Percentiles rank a stretch among this genome's conserved stretches.
phyloP scores from a whole-genome alignment of 2,797 vertebrate species.

The Nasua narica region DNA sequence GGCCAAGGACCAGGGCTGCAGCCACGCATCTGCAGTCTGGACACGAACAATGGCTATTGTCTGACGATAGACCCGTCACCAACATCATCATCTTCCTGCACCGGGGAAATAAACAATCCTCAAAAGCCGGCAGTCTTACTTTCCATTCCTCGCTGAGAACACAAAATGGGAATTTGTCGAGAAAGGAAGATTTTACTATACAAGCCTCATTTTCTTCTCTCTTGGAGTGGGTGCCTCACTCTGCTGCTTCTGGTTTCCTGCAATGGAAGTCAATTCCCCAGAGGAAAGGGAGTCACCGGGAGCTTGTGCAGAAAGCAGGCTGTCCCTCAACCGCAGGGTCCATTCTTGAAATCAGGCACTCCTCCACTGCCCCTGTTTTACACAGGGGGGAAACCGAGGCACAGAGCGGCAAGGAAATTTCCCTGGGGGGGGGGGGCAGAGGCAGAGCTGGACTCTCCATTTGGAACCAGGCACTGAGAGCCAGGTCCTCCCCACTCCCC shows the following conservation, averaged over 20 bases:
- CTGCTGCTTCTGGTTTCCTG: not conserved
- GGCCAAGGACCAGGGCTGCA: not conserved
- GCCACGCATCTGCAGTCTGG: conserved; percentile 42
- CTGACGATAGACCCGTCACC: conserved; percentile 37
- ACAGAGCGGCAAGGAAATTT: not conserved
- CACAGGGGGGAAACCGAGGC: not conserved
- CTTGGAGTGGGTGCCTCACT: not conserved
- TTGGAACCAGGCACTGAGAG: fast-evolving
- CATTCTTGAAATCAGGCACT: too few relatives aligned
- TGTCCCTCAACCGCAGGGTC: not conserved
- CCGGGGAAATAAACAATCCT: conserved; percentile 29
- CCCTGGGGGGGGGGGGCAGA: not conserved
- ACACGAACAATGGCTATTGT: conserved; percentile 74
- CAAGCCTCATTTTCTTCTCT: not conserved
- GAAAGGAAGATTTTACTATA: not conserved
- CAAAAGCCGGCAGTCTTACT: conserved; percentile 47
- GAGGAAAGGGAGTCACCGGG: not conserved
- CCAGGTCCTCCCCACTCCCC: not conserved
- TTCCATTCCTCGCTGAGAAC: conserved; percentile 60
- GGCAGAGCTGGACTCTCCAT: not conserved
- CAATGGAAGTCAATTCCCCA: not conserved
- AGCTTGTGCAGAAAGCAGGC: not conserved
- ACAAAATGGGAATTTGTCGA: not conserved
- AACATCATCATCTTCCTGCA: not conserved
- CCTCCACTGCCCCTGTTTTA: not conserved